Base-by-base conservation (phyloP, 1,140 invertebrate species). In the Aphidius ervi region DNA sequence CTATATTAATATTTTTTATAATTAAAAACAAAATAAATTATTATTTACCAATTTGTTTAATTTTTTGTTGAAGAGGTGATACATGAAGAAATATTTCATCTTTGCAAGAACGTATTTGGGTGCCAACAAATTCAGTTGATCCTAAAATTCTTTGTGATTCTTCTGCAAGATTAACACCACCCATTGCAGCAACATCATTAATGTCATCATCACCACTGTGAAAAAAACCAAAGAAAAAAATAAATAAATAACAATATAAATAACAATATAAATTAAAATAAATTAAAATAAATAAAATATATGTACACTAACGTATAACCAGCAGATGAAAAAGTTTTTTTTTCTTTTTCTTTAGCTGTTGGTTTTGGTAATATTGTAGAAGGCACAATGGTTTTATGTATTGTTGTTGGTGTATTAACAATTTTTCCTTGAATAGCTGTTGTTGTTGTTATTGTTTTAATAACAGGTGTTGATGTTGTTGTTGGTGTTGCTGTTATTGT, bases 181-280 rank as follows among this genome's bases (percentile, higher is more conserved):
- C 96, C 96, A 99, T 99, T 6, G 95, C 95, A 31, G 96, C 95
- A 1, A 99, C 96, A 84, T 99, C 96, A 73, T 98, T 99, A 66
- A 99, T 97, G 76, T 96, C 94, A 80, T 97, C 94, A 76, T 96
- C 93, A 40, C 88, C 90, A 74, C 89, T 83, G 76, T 59, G 63
- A 64, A 42, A 64, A 58, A 59, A 59, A 64, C 4, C 16, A 58
- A 23, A 40, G 47, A 46, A 55, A 62, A 62, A 58, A 53, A 54
- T 31, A 9, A 49, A 37, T 46, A 10, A 37, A 2, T 40, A 7
- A 6, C 7, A 9, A 56, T 6, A 31, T 56, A 56, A 61, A n/a
- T 49, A 60, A 39, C 20, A 64, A 56, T 60, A 56, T 52, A 16
- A 41, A 1, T 9, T 20, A 41, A n/a, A 16, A 53, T 42, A 5